Evolutionary conservation across 2,888 invertebrate genomes (phyloP).

Genomic region (Coelinius sp.): DNA sequence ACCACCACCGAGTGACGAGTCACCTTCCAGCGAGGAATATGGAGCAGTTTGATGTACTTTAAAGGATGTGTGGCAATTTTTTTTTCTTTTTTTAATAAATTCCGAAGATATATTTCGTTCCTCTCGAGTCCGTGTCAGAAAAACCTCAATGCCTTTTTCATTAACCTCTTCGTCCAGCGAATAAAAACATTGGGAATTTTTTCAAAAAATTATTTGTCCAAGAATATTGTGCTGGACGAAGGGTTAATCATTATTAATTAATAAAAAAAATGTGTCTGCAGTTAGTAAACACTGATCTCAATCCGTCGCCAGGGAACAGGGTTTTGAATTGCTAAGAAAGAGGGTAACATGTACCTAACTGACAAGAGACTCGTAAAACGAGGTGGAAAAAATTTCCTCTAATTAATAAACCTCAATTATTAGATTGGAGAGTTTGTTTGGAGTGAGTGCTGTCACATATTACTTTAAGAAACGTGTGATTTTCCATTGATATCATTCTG

Average conservation of each 20-base stretch:
- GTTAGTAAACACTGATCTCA: slow-evolving; percentile 1
- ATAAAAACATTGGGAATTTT: background rate
- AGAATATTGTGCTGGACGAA: background rate
- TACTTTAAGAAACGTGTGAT: background rate
- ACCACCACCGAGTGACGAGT: slow-evolving; percentile 67
- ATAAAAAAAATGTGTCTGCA: background rate
- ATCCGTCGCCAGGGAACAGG: background rate
- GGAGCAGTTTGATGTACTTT: slow-evolving; percentile 62
- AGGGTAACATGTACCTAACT: no score
- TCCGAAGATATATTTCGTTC: background rate
- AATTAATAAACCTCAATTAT: no score
- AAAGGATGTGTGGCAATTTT: background rate
- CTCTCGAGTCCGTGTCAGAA: background rate
- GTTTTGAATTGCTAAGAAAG: background rate
- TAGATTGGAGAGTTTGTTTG: background rate
- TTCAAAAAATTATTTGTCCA: no score
- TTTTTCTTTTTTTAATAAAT: background rate
- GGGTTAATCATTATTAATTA: background rate
- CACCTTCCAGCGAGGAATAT: slow-evolving; percentile 69
- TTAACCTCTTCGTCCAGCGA: background rate
- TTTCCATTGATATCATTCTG: background rate
- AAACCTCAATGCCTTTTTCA: slow-evolving; percentile 2
- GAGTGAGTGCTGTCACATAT: background rate
- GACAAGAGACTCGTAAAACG: no score
- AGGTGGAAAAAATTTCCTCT: no score